Conservation (phyloP, 2,797 vertebrate genomes). For the Hoplostethus atlanticus region DNA sequence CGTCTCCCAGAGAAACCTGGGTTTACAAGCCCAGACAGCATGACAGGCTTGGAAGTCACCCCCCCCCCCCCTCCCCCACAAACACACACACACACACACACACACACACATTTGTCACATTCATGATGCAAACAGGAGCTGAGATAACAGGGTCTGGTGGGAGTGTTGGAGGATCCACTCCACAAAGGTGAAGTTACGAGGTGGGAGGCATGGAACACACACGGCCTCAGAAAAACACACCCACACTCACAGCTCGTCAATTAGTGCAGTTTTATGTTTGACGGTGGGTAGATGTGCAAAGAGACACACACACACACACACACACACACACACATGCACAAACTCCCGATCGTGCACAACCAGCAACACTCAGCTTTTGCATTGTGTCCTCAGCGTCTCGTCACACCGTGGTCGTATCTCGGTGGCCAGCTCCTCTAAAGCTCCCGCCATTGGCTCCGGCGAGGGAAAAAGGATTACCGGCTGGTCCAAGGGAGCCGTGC, state of each 20-base stretch:
- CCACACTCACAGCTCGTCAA: conserved; percentile 61
- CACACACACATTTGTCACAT: conserved; percentile 48
- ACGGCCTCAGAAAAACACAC: conserved; percentile 45
- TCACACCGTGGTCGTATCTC: conserved; percentile 77
- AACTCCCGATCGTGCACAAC: conserved; percentile 67
- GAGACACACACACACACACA: conserved; percentile 61
- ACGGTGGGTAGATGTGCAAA: conserved; percentile 59
- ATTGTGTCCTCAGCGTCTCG: conserved; percentile 66
- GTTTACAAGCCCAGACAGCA: conserved; percentile 59
- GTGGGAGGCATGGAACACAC: conserved; percentile 63
- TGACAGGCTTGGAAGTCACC: conserved; percentile 45
- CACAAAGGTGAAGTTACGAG: conserved; percentile 68
- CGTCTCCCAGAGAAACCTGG: conserved; percentile 44
- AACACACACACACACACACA: conserved; percentile 18
- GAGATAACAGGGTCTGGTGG: conserved; percentile 69
- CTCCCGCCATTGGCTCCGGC: conserved; percentile 77
- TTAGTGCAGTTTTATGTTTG: conserved; percentile 24
- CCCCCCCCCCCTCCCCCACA: conserved; percentile 22
- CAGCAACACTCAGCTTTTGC: conserved; percentile 60
- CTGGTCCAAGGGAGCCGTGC: conserved; percentile 73
- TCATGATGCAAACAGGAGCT: conserved; percentile 76
- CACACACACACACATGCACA: conserved; percentile 56
- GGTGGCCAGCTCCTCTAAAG: conserved; percentile 78
- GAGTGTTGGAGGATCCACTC: conserved; percentile 64
- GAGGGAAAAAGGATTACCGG: conserved; percentile 83